Base-by-base conservation (phyloP, 2,113 vertebrate species). In the Phylloscopus trochilus region DNA sequence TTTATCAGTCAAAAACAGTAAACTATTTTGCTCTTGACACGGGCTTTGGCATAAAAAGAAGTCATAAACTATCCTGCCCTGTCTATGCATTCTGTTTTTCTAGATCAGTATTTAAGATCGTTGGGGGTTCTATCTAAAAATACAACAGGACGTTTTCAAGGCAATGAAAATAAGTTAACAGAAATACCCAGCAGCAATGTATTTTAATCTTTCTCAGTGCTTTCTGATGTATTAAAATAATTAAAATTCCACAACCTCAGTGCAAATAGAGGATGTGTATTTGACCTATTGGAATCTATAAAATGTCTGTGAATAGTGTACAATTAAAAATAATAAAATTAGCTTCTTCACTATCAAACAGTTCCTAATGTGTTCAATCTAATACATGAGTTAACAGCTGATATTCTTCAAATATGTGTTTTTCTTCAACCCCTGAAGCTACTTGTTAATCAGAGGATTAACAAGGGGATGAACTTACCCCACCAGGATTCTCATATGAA, bases 331-430 rank as follows among this genome's bases (percentile, higher is more conserved):
- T 31, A 17, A 67, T 72, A 27, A 14, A 75, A 5, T 49, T 70
- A 66, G 1, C 0, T 0, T 60, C n/a, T 77, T 77, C 23, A n/a
- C 2, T 79, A 30, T 35, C 7, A 70, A 62, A 43, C 24, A 76
- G 12, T 37, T 51, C 7, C 22, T 43, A 37, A 39, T 33, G 4
- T 55, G 4, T 9, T 63, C 58, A 85, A 30, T 59, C 8, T 76
- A 83, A 51, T 55, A 17, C 4, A 62, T 47, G 13, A 62, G 23
- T 70, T 62, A 53, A 52, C 9, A 75, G 5, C 6, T 47, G 12
- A 49, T 70, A 46, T 24, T 87, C 51, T 69, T 64, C 53, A 82
- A 39, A 6, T 8, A 17, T 20, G 23, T 27, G 15, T 11, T 37
- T 68, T 69, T 3, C 20, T 78, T 66, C 41, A 31, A n/a, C 2